Base-by-base conservation (phyloP, 2,888 invertebrate species). In the Ochropleura leucogaster region DNA sequence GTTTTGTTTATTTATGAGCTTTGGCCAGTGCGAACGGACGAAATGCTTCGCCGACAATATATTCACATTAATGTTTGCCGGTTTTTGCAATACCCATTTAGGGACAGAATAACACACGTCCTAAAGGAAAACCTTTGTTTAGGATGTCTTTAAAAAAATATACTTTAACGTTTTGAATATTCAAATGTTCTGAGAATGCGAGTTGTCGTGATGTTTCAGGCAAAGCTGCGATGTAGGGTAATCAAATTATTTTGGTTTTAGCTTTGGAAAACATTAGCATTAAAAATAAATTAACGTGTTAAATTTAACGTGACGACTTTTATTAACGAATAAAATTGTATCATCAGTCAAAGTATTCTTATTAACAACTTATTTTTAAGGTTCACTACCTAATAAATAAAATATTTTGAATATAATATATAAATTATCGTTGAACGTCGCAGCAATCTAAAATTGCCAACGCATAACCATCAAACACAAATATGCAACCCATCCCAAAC, bases 1-100 rank as follows among this genome's bases (percentile, higher is more conserved):
- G 95, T 95, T 94, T 93, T 95, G 95, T 96, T 96, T 96, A 96
- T 96, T 96, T 96, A 96, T 95, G 96, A 94, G 96, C 95, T 95
- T 95, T 95, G 90, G 92, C 93, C 90, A 91, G 92, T 90, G 89
- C 91, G 90, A 92, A 92, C 92, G 92, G 93, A 92, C 91, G 90
- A 91, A 88, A 88, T 90, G 93, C 92, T 93, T 93, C 92, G 92
- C 93, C 93, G 89, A 95, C 94, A 92, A 93, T 94, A 94, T 92
- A 92, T 93, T 92, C 88, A 90, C 92, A 94, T 93, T 93, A 92
- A 92, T 92, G 91, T 89, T 92, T 86, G 85, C 90, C 89, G 90
- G 90, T 93, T 93, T 95, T 94, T 91, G 89, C 88, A 89, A 91
- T 93, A 91, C 91, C 89, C 90, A 92, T 94, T 94, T 92, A 92